phyloP scores from a whole-genome alignment of 2,888 invertebrate genomes.

The Anticlea derivata region DNA sequence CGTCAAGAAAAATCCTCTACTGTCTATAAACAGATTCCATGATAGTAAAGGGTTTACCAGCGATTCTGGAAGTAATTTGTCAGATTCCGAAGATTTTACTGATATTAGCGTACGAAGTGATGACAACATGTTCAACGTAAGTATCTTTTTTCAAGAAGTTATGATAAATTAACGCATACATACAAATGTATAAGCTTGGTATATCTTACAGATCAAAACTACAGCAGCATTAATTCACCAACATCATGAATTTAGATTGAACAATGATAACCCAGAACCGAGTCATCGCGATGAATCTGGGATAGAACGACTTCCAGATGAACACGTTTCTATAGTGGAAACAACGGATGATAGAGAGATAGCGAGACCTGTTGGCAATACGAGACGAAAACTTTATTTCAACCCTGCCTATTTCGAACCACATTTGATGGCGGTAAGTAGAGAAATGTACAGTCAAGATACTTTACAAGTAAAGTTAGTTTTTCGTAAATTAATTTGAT shows the following conservation, averaged over 20 bases:
- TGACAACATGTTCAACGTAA: constrained; percentile 63
- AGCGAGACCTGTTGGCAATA: constrained; percentile 87
- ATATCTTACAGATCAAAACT: constrained; percentile 66
- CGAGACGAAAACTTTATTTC: constrained; percentile 92
- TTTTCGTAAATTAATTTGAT: background rate
- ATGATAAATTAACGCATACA: too few species aligned
- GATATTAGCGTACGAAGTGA: constrained; percentile 68
- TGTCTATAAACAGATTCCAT: constrained; percentile 85
- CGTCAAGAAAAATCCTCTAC: constrained; percentile 90
- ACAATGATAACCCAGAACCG: constrained; percentile 58
- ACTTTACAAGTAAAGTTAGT: too few species aligned
- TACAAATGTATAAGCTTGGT: too few species aligned
- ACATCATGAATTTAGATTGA: constrained; percentile 64
- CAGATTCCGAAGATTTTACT: constrained; percentile 85
- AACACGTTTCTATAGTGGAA: constrained; percentile 93
- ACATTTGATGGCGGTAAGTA: constrained; percentile 90
- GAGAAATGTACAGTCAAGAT: background rate
- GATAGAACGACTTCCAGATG: constrained; percentile 91
- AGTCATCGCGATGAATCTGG: constrained; percentile 81
- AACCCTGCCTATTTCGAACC: constrained; percentile 97
- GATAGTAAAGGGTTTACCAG: constrained; percentile 68
- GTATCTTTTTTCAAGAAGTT: background rate
- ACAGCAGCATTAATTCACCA: constrained; percentile 91
- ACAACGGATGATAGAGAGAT: constrained; percentile 89
- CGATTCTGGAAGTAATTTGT: constrained; percentile 85